These are phyloP conservation scores for Amphiprion ocellaris DNA, from an alignment of 2,113 vertebrate species.

Conservation along the genomic window DNA sequence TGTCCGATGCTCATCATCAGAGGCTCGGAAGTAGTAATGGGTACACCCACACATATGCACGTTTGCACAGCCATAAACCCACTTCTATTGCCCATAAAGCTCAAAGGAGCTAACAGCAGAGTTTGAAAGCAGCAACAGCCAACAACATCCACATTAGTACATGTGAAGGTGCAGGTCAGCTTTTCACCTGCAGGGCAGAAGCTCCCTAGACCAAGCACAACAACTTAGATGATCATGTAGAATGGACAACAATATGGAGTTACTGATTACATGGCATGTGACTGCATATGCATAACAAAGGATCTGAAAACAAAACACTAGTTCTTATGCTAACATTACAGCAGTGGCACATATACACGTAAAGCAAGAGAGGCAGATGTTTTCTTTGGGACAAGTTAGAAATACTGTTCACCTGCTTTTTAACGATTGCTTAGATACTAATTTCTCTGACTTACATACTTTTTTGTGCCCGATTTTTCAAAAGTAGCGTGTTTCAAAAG, in stretches of 20 bases:
- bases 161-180: neutral
- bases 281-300: neutral
- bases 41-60: slow-evolving; percentile 22
- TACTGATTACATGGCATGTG: neutral
- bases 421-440: too few species aligned
- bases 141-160: neutral
- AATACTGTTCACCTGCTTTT: neutral
- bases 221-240: slow-evolving; percentile 19
- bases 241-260: neutral
- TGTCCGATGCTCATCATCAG: neutral
- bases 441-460: neutral
- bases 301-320: neutral
- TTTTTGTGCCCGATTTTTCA: neutral
- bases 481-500: neutral
- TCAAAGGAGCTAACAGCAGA: slow-evolving; percentile 25
- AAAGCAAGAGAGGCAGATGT: neutral
- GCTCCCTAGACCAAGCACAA: neutral
- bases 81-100: slow-evolving; percentile 22
- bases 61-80: slow-evolving; percentile 5
- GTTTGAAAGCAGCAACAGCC: neutral
- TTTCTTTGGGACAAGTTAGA: neutral
- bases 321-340: neutral
- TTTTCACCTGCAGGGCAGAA: neutral
- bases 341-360: neutral
- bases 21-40: neutral